Base-by-base conservation (phyloP, 2,797 vertebrate species). In the Melanotaenia pygmaea region DNA sequence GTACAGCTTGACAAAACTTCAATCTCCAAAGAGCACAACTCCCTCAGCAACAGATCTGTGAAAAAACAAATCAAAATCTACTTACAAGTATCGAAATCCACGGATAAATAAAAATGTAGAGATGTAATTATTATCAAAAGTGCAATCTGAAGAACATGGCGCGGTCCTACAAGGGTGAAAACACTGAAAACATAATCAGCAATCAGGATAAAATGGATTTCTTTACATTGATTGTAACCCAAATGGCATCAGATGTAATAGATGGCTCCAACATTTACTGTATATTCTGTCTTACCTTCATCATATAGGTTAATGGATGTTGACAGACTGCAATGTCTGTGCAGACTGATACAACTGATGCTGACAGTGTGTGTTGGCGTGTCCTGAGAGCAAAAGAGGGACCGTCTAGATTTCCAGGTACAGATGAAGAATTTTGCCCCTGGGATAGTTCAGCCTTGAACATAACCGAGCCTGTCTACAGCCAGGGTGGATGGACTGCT, bases 21-120 rank as follows among this genome's bases (percentile, higher is more conserved):
- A 54, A 82, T 88, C 88, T 89, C 77, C 80, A 86, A 92, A 92
- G 86, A 90, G 88, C 88, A 78, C 56, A 1, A 67, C 59, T 71
- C 76, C 81, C 79, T 85, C 76, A 67, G 79, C 32, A 54, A 30
- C 57, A 67, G 76, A 79, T 67, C 61, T 67, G 77, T 67, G 82
- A 45, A 60, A 67, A 30, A 26, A 75, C 40, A 77, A 80, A 75
- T 76, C 51, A 65, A 57, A 56, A 59, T 58, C 38, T n/a, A 4
- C 74, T 50, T 47, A 58, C 37, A 79, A 79, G 78, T 81, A 68
- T 79, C 64, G 76, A 59, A 57, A 67, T 77, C 18, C 28, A 69
- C 76, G 73, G 37, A 14, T 45, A 9, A 14, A 2, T 38, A 40
- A 60, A 34, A 30, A 61, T 34, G 22, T 14, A 7, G 2, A 59